Conservation (phyloP, 2,888 invertebrate species). For the Drosophila fungiperda region DNA sequence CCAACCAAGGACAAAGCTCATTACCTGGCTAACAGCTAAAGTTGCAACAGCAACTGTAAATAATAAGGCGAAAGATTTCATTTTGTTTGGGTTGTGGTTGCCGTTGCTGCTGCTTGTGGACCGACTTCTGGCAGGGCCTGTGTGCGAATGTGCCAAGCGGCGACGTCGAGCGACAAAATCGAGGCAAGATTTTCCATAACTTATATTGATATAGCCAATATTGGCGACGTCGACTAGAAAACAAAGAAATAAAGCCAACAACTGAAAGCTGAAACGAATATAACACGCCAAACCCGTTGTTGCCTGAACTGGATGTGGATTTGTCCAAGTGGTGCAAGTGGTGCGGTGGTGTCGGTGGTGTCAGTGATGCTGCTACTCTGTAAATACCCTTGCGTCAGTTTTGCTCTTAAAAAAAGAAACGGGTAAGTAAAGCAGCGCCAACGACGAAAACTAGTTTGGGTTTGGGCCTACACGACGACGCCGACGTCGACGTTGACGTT, state of each 20-base stretch:
- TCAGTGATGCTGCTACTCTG: conserved; percentile 32
- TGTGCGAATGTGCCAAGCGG: conserved; percentile 66
- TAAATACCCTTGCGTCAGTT: conserved; percentile 76
- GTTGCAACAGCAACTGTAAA: conserved; percentile 55
- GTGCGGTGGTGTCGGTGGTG: conserved; percentile 35
- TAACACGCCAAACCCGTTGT: conserved; percentile 77
- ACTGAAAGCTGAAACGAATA: conserved; percentile 41
- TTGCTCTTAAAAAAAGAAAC: conserved; percentile 73
- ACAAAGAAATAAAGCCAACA: conserved; percentile 23
- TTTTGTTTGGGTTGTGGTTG: conserved; percentile 34
- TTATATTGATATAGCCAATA: conserved; percentile 56
- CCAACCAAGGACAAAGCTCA: conserved; percentile 22
- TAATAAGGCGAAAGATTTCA: conserved; percentile 73
- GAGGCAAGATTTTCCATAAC: conserved; percentile 68
- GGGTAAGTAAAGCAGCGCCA: conserved; percentile 60
- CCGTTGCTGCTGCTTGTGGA: conserved; percentile 33
- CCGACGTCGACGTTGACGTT: conserved; percentile 10
- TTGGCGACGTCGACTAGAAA: conserved; percentile 38
- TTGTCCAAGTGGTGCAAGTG: conserved; percentile 41
- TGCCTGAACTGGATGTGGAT: conserved; percentile 24
- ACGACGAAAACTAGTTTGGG: conserved; percentile 63
- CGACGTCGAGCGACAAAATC: conserved; percentile 61
- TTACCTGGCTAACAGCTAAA: conserved; percentile 71
- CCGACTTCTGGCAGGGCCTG: conserved; percentile 68
- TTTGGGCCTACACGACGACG: conserved; percentile 13